Conservation (phyloP, 2,888 invertebrate genomes). For the Drosophila nigricruria region DNA sequence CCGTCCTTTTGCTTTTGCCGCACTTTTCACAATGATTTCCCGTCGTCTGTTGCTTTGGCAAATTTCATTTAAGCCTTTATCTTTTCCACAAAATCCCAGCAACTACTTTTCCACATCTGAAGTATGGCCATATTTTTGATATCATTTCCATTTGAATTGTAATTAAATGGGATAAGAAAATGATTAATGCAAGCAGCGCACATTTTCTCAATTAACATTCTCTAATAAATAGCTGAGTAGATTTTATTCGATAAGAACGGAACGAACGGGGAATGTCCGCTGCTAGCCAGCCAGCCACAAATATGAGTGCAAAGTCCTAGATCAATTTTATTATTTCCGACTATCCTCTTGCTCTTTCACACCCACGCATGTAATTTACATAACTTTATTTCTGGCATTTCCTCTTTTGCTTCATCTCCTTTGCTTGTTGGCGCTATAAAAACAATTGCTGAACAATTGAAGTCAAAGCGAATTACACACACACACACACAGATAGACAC, state of each 20-base stretch:
- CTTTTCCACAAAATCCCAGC: constrained; percentile 41
- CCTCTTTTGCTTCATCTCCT: constrained; percentile 26
- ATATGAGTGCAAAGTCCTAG: constrained; percentile 21
- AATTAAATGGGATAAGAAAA: neutral
- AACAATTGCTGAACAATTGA: constrained; percentile 80
- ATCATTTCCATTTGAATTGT: neutral
- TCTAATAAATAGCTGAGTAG: neutral
- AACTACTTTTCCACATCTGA: constrained; percentile 7
- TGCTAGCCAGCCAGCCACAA: neutral
- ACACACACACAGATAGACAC: constrained; percentile 31
- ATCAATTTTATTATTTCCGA: constrained; percentile 72
- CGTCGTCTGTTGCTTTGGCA: constrained; percentile 31
- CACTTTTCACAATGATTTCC: constrained; percentile 19
- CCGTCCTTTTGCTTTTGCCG: neutral
- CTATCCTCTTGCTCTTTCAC: constrained; percentile 15
- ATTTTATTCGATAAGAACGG: neutral
- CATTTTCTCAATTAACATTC: constrained; percentile 7
- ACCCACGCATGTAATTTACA: constrained; percentile 64
- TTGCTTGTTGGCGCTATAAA: constrained; percentile 71
- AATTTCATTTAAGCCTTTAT: constrained; percentile 57
- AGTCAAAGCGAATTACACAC: constrained; percentile 57
- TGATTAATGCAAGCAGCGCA: neutral
- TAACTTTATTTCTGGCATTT: constrained; percentile 75
- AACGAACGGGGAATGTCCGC: neutral
- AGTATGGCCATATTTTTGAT: neutral